These are phyloP conservation scores for Ochlodes sylvanus DNA, from an alignment of 2,888 invertebrate genomes.

Conservation along the genomic window DNA sequence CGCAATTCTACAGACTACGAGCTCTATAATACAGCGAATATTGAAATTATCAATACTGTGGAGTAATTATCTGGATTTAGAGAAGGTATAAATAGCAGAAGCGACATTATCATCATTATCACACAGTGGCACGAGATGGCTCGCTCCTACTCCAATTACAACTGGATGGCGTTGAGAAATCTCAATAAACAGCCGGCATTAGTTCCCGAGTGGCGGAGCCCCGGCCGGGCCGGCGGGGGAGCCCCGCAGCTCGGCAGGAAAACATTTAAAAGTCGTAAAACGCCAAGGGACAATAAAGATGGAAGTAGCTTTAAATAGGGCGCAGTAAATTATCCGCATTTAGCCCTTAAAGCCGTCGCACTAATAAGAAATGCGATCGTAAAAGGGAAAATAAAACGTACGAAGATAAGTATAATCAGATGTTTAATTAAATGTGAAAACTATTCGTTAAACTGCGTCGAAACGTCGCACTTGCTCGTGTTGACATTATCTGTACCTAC, in stretches of 20 bases:
- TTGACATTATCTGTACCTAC: no score
- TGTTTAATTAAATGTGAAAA: conserved; percentile 5
- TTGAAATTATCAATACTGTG: no score
- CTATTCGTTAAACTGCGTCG: neutral
- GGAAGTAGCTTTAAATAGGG: conserved; percentile 34
- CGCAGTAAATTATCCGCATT: conserved; percentile 35
- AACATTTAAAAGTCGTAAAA: conserved; percentile 37
- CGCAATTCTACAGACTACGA: no score
- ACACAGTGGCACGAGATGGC: neutral
- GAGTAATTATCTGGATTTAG: no score
- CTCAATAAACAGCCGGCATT: neutral
- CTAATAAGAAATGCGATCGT: conserved; percentile 30
- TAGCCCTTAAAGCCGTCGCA: conserved; percentile 27
- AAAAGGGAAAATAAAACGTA: conserved; percentile 20
- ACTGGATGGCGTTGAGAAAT: conserved; percentile 4
- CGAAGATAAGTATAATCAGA: neutral
- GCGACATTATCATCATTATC: neutral
- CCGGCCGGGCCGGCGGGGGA: no score
- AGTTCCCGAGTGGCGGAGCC: no score
- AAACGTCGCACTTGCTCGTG: neutral
- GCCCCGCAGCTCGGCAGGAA: conserved; percentile 24
- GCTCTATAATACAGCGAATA: no score
- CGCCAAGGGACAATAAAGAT: conserved; percentile 35
- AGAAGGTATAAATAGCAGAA: neutral
- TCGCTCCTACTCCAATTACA: neutral